Base-by-base conservation (phyloP, 2,797 vertebrate species). In the Anguilla anguilla region DNA sequence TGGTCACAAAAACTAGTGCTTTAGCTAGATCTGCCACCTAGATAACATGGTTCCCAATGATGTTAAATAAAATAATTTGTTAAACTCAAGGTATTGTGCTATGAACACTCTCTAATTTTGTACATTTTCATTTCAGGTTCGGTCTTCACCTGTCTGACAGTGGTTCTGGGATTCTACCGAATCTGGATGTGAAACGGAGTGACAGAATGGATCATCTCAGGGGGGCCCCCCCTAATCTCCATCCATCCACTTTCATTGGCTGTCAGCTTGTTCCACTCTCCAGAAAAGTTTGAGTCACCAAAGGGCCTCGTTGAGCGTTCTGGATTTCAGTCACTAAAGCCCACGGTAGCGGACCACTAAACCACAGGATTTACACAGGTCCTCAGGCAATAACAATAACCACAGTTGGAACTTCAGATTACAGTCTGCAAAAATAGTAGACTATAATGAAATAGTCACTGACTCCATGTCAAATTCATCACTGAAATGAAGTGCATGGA, bases 91-190 rank as follows among this genome's bases (percentile, higher is more conserved):
- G 19, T 43, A 43, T 72, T 28, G 51, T 31, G 3, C 2, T 53
- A 9, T 85, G 13, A 22, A 72, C 35, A 2, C 43, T 85, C 55
- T 25, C 51, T 79, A 2, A 85, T 84, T 53, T 39, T 87, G 0
- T 89, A 88, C 86, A 61, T 89, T 35, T 87, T 94, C 85, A 85
- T 89, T 90, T 92, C 91, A 99, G 98, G 98, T 90, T 99, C 98
- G 81, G 91, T 99, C 90, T 99, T 99, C 95, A 99, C 98, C 0
- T 98, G 98, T 93, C 97, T 99, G 90, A 99, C 98, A 0, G 97
- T 99, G 90, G 96, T 97, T 85, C 93, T 99, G 90, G 98, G 98
- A 93, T 99, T 99, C 95, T 99, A 98, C 92, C 97, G 98, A 82
- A 95, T 99, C 87, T 99, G 98, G 98, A 97, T 98, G 96, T 96